A percentile compares a stretch with the other conserved stretches of the same genome.
Evolutionary conservation across 2,888 invertebrate species (phyloP).

Genomic region (Cetonia aurata): DNA sequence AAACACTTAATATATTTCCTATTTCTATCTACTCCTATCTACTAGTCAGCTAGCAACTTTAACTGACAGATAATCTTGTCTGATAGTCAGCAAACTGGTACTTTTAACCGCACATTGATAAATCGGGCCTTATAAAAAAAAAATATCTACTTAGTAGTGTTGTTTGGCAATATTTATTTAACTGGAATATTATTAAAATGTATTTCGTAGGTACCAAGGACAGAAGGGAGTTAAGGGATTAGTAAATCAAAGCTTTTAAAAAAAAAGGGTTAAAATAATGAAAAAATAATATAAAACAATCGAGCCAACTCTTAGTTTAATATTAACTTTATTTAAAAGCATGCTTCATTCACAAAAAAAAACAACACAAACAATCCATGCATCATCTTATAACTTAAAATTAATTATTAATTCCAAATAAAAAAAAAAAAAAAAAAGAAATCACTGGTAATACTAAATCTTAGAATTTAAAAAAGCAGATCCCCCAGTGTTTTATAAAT

Average conservation of each 20-base stretch:
- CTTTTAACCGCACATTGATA: no score
- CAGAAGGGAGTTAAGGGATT: constrained; percentile 9
- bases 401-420: constrained; percentile 22
- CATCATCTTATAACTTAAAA: constrained; percentile 42
- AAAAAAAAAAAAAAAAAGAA: no score
- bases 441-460: not conserved
- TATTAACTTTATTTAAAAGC: constrained; percentile 48
- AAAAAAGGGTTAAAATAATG: constrained; percentile 19
- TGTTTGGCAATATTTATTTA: no score
- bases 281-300: constrained; percentile 44
- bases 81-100: no score
- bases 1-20: no score
- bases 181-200: no score
- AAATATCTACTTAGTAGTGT: no score
- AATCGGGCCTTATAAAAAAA: no score
- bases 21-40: no score
- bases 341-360: constrained; percentile 49
- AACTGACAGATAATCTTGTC: no score
- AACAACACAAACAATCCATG: constrained; percentile 40
- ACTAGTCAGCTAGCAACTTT: no score
- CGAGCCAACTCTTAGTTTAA: constrained; percentile 41
- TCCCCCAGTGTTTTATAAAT: constrained; percentile 3
- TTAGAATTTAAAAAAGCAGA: constrained; percentile 2
- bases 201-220: not conserved
- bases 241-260: constrained; percentile 23